Evolutionary conservation across 2,888 invertebrate genomes (phyloP).

Genomic region (Epistrophe grossulariae): DNA sequence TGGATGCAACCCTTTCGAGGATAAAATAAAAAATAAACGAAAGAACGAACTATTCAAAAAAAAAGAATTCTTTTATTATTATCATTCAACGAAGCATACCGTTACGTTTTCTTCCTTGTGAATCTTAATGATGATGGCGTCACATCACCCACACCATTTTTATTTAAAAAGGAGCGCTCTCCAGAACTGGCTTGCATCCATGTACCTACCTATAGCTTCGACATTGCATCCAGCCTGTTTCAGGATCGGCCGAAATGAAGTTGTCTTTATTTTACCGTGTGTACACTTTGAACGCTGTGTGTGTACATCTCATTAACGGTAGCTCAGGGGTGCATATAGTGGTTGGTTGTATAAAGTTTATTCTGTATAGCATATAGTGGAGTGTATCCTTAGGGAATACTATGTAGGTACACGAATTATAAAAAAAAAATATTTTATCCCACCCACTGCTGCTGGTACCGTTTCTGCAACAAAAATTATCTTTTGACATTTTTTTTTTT

Average conservation of each 20-base stretch:
- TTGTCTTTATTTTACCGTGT: constrained; percentile 49
- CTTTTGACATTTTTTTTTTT: constrained; percentile 39
- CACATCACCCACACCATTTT: constrained; percentile 22
- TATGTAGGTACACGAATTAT: constrained; percentile 17
- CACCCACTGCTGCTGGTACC: constrained; percentile 11
- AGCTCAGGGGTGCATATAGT: constrained; percentile 51
- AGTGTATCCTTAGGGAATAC: constrained; percentile 54
- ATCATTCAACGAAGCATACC: constrained; percentile 46
- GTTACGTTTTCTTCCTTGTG: constrained; percentile 49
- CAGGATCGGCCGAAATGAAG: constrained; percentile 60
- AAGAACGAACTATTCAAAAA: constrained; percentile 46
- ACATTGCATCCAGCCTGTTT: constrained; percentile 36
- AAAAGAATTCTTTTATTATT: constrained; percentile 57
- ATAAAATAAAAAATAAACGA: constrained; percentile 1
- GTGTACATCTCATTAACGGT: constrained; percentile 74
- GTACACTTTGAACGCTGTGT: constrained; percentile 42
- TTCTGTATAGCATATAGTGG: constrained; percentile 36
- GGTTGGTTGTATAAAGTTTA: constrained; percentile 37
- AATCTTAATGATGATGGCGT: constrained; percentile 70
- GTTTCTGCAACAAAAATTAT: constrained; percentile 1
- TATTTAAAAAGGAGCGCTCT: background rate
- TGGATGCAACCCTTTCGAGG: constrained; percentile 30
- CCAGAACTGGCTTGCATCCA: background rate
- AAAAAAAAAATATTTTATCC: constrained; percentile 9
- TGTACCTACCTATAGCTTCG: background rate